Evolutionary conservation across 2,888 invertebrate species (phyloP), one percentile per base, ranked within the genome.

Genomic region (Lepidocyrtoides sp.): DNA sequence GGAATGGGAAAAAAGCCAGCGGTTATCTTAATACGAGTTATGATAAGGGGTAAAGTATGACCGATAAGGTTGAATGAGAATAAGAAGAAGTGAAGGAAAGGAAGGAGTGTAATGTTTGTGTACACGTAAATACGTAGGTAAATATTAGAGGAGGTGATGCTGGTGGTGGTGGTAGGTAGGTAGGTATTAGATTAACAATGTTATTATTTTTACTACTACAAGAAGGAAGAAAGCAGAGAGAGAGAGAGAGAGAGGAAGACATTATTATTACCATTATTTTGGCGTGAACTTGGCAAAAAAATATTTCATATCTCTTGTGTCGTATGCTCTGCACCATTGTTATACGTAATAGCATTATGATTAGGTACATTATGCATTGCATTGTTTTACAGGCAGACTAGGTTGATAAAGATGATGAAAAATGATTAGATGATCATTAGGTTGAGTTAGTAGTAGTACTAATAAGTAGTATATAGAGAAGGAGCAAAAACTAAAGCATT

Each of bases 1-100:
- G 88, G 88, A 88, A 81, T 88, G 88, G 88, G 88, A 88, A 88
- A 86, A 77, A 79, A 88, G 81, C 54, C 54, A 63, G 41, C 5
- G 77, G 81, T 88, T 81, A 88, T 88, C 88, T 88, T 88, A 88
- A 88, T 88, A 88, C 48, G 88, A 79, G 81, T 88, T 88, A 88
- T 69, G 88, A 88, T 88, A 88, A 88, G 69, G 44, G 14, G 51
- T 10, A 63, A 85, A 54, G 72, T 77, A 79, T 88, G 88, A 88
- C 88, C 88, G 88, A 88, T 88, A 88, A 88, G 88, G 29, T 81
- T 54, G 32, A n/a, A 48, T 20, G 17, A 54, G n/a, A 51, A 51
- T n/a, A 77, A 26, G 77, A 69, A 75, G 44, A 86, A 75, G 23
- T n/a, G n/a, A n/a, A n/a, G n/a, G n/a, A n/a, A n/a, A n/a, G n/a